Conservation (phyloP, 2,888 invertebrate genomes). For the Limenitis arthemis region DNA sequence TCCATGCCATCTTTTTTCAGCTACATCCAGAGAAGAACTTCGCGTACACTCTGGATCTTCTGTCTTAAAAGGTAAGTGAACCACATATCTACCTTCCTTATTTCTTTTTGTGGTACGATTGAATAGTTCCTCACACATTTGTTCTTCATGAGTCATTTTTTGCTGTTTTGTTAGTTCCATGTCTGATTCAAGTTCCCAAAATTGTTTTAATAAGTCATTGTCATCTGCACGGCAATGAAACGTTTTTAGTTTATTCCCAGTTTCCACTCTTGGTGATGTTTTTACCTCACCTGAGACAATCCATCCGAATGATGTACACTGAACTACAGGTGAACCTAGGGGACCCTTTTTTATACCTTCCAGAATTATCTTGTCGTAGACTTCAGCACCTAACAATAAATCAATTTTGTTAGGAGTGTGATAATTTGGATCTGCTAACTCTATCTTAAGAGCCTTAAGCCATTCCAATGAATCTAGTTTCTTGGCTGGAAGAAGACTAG, state of each 20-base stretch:
- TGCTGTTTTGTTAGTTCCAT: neutral
- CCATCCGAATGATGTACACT: slow-evolving; percentile 28
- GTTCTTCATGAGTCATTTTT: slow-evolving; percentile 8
- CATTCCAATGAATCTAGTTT: neutral
- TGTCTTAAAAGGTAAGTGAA: slow-evolving; percentile 11
- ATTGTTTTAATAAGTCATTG: slow-evolving; percentile 6
- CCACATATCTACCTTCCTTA: slow-evolving; percentile 13
- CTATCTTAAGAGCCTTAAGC: slow-evolving; percentile 1
- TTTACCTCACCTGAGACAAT: slow-evolving; percentile 23
- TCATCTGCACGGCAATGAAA: slow-evolving; percentile 5
- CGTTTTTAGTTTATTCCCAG: neutral
- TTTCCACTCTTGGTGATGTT: neutral
- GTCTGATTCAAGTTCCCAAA: slow-evolving; percentile 14
- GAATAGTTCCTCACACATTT: slow-evolving; percentile 9
- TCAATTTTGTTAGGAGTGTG: slow-evolving; percentile 22
- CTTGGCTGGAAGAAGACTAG: neutral
- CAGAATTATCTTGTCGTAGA: slow-evolving; percentile 22
- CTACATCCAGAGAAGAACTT: slow-evolving; percentile 5
- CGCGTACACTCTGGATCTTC: slow-evolving; percentile 3
- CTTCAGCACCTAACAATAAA: slow-evolving; percentile 26
- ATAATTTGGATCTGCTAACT: slow-evolving; percentile 18
- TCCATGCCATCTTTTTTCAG: slow-evolving; percentile 3
- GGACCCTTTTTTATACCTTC: slow-evolving; percentile 21
- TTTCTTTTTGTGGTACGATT: slow-evolving; percentile 6
- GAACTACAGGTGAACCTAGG: slow-evolving; percentile 14